Evolutionary conservation across 2,113 vertebrate species (phyloP).

Genomic region (Semnornis frantzii): DNA sequence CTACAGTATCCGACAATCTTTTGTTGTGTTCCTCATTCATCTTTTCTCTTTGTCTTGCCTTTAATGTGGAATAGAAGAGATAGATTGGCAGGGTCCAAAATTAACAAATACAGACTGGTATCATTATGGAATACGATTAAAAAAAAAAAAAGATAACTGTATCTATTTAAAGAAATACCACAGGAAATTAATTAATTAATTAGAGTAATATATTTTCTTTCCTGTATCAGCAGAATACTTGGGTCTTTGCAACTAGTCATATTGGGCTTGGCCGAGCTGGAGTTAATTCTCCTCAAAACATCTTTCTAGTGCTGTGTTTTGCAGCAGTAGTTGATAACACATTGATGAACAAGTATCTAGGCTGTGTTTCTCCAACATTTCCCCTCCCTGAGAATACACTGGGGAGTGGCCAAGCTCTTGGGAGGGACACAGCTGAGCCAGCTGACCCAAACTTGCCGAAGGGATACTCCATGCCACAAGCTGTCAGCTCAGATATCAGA

Average conservation of each 20-base stretch:
- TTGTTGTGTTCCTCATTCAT: constrained; percentile 99
- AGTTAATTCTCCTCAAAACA: no score
- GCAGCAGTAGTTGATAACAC: no score
- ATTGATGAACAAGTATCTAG: no score
- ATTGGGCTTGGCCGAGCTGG: no score
- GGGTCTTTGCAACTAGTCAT: neutral
- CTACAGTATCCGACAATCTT: constrained; percentile 95
- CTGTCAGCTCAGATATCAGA: no score
- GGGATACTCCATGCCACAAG: no score
- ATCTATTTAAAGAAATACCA: neutral
- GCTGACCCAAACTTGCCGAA: no score
- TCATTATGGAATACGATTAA: neutral
- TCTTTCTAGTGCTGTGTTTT: no score
- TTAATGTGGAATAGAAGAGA: constrained; percentile 11
- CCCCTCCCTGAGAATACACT: no score
- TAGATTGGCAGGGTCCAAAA: neutral
- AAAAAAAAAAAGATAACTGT: neutral
- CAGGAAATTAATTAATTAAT: neutral
- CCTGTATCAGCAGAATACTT: neutral
- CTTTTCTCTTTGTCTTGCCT: constrained; percentile 99
- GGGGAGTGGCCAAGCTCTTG: no score
- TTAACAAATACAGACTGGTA: neutral
- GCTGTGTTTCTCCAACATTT: no score
- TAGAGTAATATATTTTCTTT: neutral
- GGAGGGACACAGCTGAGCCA: no score